A percentile compares a stretch with the other conserved stretches of the same genome.
These are phyloP conservation scores for Ooceraea biroi DNA, from an alignment of 1,140 invertebrate genomes.

Conservation along the genomic window DNA sequence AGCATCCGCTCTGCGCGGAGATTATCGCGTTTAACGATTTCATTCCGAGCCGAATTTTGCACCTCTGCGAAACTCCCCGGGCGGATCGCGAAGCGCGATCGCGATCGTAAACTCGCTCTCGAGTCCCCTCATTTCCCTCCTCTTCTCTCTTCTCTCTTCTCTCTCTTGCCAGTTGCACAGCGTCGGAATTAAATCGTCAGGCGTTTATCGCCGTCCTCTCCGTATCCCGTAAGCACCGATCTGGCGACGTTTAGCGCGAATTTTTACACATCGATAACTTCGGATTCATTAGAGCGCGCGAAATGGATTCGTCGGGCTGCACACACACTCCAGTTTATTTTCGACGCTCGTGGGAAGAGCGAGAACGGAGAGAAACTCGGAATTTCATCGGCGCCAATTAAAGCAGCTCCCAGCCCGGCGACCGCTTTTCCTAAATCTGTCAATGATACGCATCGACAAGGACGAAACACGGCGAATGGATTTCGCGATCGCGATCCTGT, in stretches of 20 bases:
- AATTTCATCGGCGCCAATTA: constrained; percentile 66
- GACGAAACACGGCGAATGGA: constrained; percentile 28
- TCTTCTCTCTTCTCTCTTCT: no score
- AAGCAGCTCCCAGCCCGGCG: constrained; percentile 46
- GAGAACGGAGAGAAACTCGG: not conserved
- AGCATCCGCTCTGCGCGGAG: no score
- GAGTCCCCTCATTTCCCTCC: not conserved
- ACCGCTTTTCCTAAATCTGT: constrained; percentile 74
- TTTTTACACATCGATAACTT: constrained; percentile 58
- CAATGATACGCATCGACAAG: constrained; percentile 73
- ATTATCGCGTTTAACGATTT: constrained; percentile 45
- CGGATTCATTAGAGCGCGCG: constrained; percentile 65
- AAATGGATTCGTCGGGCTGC: constrained; percentile 61
- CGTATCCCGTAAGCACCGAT: not conserved
- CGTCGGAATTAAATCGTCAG: no score
- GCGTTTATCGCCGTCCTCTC: no score
- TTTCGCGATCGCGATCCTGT: not conserved
- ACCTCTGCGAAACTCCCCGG: not conserved
- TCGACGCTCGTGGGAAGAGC: constrained; percentile 27
- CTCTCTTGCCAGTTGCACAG: no score
- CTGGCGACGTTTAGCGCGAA: constrained; percentile 53
- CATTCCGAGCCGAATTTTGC: constrained; percentile 22
- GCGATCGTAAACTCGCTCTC: constrained; percentile 27
- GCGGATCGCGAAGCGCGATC: constrained; percentile 6
- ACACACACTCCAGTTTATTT: constrained; percentile 21